Base-by-base conservation (phyloP, 2,797 vertebrate genomes). In the Sciurus carolinensis region DNA sequence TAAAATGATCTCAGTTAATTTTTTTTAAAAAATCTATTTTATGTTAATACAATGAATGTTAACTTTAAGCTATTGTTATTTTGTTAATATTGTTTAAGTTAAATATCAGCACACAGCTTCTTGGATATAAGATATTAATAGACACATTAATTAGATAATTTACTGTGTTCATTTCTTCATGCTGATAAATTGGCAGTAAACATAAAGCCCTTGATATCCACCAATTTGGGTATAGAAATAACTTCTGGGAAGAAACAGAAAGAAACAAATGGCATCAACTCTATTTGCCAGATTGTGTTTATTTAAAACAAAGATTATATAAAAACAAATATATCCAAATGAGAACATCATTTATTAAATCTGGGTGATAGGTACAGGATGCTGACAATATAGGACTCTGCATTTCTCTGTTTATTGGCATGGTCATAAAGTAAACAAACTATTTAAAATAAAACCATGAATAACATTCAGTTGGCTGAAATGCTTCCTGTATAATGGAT, bases 351-450 rank as follows among this genome's bases (percentile, higher is more conserved):
- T 71, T 67, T 94, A 64, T 47, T 71, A 81, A 95, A 17, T 90
- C 12, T 88, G 18, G 5, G 26, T 67, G 36, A 39, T 80, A 79
- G 18, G 3, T 42, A 42, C 13, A 85, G 36, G 12, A 11, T 89
- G 44, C 72, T 88, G 86, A 71, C 24, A 77, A 66, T 71, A n/a
- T 33, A 75, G 42, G 59, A 84, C 42, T 93, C 39, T 89, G 24
- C 2, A 24, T 81, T 93, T 93, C 62, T 75, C 17, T 87, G 4
- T 85, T 90, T 94, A 59, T 91, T 85, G n/a, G 59, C 64, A 57
- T 3, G 3, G 10, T 91, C 62, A 52, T 90, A 73, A 94, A 91
- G 73, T 9, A 89, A n/a, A 64, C 13, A 96, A 67, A 88, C 4
- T 72, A 81, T 92, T 54, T 82, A 17, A n/a, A 67, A 36, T 1